Evolutionary conservation across 2,113 vertebrate genomes (phyloP).

Genomic region (Periophthalmodon schlosseri): DNA sequence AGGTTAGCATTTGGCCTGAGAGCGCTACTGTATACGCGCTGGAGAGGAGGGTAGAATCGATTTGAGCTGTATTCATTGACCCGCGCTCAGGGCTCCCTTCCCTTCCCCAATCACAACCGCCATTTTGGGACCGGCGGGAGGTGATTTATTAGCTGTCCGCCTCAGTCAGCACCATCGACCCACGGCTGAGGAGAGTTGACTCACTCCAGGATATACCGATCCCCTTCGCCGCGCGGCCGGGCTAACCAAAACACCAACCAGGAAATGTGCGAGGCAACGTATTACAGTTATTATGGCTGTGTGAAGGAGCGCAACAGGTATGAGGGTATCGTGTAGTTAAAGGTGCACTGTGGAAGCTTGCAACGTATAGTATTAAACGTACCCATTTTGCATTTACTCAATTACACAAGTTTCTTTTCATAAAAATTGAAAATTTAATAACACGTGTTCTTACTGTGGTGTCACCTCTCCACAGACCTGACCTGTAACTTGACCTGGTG

Average conservation of each 20-base stretch:
- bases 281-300: too few relatives aligned
- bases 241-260: conserved; percentile 40
- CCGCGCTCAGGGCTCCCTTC: conserved; percentile 71
- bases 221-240: conserved; percentile 58
- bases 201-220: conserved; percentile 69
- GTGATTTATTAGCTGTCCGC: conserved; percentile 80
- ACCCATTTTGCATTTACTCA: too few relatives aligned
- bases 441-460: too few relatives aligned
- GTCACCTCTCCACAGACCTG: too few relatives aligned
- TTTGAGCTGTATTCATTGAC: conserved; percentile 79
- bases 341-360: too few relatives aligned
- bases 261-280: neutral
- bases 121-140: conserved; percentile 69
- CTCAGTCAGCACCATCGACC: conserved; percentile 76
- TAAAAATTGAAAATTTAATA: too few relatives aligned
- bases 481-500: too few relatives aligned
- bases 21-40: conserved; percentile 25
- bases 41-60: conserved; percentile 66
- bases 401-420: too few relatives aligned
- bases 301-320: too few relatives aligned
- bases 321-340: too few relatives aligned
- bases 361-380: too few relatives aligned
- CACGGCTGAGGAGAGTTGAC: conserved; percentile 70
- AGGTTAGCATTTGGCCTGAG: conserved; percentile 72
- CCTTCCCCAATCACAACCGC: conserved; percentile 68